Evolutionary conservation across 1,140 invertebrate species (phyloP).

Genomic region (Limonius californicus): DNA sequence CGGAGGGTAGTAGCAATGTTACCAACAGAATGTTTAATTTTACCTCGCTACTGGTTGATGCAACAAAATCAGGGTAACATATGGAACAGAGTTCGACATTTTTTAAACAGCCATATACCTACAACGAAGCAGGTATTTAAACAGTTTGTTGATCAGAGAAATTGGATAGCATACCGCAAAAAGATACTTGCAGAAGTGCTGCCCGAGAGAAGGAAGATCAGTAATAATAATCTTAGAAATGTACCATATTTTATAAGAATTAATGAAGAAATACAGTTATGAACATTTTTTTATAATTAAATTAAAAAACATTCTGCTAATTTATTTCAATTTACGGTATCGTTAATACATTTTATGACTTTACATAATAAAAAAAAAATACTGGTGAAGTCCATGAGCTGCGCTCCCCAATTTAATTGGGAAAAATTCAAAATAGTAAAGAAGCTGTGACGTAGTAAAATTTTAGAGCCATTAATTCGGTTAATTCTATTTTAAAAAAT

Average conservation of each 20-base stretch:
- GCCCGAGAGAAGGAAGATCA: conserved; percentile 47
- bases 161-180: conserved; percentile 54
- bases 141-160: conserved; percentile 51
- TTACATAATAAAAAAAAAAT: too few relatives aligned
- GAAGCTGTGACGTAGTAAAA: too few relatives aligned
- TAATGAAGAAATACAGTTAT: conserved; percentile 26
- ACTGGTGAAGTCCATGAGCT: too few relatives aligned
- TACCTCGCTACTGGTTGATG: conserved; percentile 59
- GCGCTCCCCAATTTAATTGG: too few relatives aligned
- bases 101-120: conserved; percentile 58
- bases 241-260: conserved; percentile 61
- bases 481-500: too few relatives aligned
- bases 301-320: too few relatives aligned
- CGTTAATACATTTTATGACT: too few relatives aligned
- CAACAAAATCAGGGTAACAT: conserved; percentile 60
- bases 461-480: too few relatives aligned
- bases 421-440: too few relatives aligned
- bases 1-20: conserved; percentile 56
- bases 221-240: conserved; percentile 55
- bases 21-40: conserved; percentile 54
- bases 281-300: too few relatives aligned
- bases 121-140: conserved; percentile 53
- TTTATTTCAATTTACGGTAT: too few relatives aligned
- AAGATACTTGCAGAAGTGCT: conserved; percentile 51
- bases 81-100: conserved; percentile 58